Evolutionary conservation across 1,140 invertebrate genomes (phyloP).

Genomic region (Sarcophaga bullata): DNA sequence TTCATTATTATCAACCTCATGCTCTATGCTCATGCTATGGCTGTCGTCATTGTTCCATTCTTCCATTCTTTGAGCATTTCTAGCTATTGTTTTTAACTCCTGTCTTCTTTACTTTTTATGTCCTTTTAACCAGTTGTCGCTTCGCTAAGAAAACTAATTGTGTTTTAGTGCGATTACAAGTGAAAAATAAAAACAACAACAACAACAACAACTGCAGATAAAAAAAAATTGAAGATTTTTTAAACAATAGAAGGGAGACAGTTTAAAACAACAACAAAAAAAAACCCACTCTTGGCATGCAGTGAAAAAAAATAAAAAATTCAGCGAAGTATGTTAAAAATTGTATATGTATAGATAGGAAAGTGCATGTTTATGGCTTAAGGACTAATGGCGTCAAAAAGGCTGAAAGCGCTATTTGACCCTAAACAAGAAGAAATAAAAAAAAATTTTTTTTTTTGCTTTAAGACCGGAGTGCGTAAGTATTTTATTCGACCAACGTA

Average conservation of each 20-base stretch:
- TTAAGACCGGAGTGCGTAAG: too few species aligned
- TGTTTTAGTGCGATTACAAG: conserved; percentile 6
- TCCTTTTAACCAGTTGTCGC: not conserved
- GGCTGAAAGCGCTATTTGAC: conserved; percentile 27
- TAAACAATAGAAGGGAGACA: conserved; percentile 12
- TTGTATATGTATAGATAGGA: not conserved
- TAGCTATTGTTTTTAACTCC: not conserved
- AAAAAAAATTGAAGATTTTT: not conserved
- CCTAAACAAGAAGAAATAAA: not conserved
- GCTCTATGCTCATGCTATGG: too few species aligned
- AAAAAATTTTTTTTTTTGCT: too few species aligned
- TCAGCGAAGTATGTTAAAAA: not conserved
- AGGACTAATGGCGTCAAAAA: conserved; percentile 10
- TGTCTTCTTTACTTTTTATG: not conserved
- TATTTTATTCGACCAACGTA: too few species aligned
- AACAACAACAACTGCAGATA: not conserved
- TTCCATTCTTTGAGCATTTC: too few species aligned
- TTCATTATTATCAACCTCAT: not conserved
- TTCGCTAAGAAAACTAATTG: conserved; percentile 12
- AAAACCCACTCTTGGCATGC: not conserved
- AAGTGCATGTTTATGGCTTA: not conserved
- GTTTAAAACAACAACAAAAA: not conserved
- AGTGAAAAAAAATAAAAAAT: not conserved
- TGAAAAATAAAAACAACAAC: not conserved
- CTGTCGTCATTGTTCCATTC: not conserved